phyloP scores from a whole-genome alignment of 2,113 vertebrate genomes.

The Caloenas nicobarica region DNA sequence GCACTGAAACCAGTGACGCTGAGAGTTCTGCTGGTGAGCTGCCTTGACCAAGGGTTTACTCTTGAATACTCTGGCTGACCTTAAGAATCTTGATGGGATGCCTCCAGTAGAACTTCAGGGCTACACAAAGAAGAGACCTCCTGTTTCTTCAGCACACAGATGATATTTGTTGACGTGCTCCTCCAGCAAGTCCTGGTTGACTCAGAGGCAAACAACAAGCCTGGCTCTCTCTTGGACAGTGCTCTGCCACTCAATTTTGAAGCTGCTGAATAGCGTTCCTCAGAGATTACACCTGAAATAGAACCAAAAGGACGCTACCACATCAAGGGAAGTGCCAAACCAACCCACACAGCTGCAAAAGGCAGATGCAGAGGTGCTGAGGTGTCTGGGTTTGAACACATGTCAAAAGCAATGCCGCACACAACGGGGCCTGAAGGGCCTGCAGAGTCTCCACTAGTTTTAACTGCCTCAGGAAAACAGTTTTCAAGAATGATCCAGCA shows the following conservation, averaged over 20 bases:
- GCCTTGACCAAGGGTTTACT: neutral
- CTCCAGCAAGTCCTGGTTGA: fast-evolving
- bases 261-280: neutral
- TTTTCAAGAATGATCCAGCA: neutral
- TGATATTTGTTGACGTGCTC: neutral
- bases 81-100: neutral
- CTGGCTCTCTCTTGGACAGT: neutral
- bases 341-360: neutral
- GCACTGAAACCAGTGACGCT: neutral
- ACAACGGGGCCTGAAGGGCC: neutral
- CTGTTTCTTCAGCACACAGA: neutral
- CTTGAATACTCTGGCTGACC: neutral
- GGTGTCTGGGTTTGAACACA: neutral
- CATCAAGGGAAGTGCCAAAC: neutral
- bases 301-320: neutral
- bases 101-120: neutral
- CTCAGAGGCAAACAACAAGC: neutral
- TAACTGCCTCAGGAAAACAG: neutral
- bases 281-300: neutral
- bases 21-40: neutral
- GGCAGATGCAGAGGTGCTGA: neutral
- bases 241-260: neutral
- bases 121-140: neutral
- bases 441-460: neutral
- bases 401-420: neutral